A percentile compares a stretch with the other conserved stretches of the same genome.
These are phyloP conservation scores for Amiota communis DNA, from an alignment of 2,888 invertebrate species.

Conservation along the genomic window DNA sequence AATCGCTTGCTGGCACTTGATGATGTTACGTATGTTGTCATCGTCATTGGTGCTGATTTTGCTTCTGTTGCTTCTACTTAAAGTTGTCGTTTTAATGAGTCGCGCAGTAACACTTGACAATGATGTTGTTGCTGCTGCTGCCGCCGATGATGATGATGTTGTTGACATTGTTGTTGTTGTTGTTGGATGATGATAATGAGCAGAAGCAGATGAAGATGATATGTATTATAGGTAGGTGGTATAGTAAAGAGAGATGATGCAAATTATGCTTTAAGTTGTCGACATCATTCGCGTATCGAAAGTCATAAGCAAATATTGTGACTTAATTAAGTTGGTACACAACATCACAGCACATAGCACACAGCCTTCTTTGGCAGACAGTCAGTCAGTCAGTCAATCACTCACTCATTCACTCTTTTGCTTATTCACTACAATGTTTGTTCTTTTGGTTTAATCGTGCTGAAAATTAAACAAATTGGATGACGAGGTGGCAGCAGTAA, in stretches of 20 bases:
- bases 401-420: no score
- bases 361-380: neutral
- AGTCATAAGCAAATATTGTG: conserved; percentile 64
- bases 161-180: no score
- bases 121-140: neutral
- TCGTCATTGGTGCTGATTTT: neutral
- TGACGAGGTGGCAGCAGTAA: neutral
- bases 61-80: neutral
- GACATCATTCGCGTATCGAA: conserved; percentile 18
- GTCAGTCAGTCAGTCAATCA: neutral
- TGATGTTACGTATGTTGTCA: no score
- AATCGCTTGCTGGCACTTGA: no score
- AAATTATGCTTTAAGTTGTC: no score
- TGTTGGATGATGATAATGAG: no score
- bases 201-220: no score
- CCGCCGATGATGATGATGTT: no score
- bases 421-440: neutral
- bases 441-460: conserved; percentile 13
- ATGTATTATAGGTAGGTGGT: no score
- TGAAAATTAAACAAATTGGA: conserved; percentile 18
- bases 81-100: conserved; percentile 5
- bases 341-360: neutral
- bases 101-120: conserved; percentile 2
- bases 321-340: conserved; percentile 60
- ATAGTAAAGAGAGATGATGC: no score